phyloP scores from a whole-genome alignment of 2,888 invertebrate genomes.

The Meteorus colon region DNA sequence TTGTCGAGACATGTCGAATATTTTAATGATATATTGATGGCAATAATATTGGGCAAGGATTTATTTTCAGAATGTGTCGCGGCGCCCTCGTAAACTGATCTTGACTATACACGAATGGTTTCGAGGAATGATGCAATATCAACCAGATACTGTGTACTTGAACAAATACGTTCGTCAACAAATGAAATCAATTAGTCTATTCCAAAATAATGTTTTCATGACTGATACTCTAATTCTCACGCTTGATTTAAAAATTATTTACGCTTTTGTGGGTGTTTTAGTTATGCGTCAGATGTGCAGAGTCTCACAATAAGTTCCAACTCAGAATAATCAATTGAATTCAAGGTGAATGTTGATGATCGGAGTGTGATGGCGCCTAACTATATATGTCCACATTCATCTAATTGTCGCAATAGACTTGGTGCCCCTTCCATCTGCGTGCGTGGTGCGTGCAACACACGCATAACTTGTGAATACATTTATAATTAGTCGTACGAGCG shows the following conservation, averaged over 20 bases:
- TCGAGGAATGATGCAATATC: slow-evolving; percentile 2
- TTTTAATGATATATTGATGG: neutral
- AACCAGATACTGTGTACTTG: neutral
- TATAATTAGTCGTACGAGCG: slow-evolving; percentile 9
- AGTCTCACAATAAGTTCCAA: neutral
- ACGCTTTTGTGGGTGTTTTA: too few species aligned
- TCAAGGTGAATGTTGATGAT: slow-evolving; percentile 31
- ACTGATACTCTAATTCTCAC: neutral
- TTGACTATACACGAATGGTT: neutral
- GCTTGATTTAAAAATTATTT: neutral
- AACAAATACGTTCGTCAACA: neutral
- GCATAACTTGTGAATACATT: neutral
- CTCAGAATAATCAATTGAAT: slow-evolving; percentile 34
- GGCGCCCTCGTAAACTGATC: slow-evolving; percentile 9
- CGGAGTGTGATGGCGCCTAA: neutral
- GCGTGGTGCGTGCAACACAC: neutral
- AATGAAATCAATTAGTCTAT: neutral
- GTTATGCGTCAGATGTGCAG: neutral
- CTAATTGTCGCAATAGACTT: slow-evolving; percentile 18
- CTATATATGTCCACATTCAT: neutral
- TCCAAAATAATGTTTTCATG: neutral
- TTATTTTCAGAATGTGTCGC: slow-evolving; percentile 25
- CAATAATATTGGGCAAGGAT: slow-evolving; percentile 16
- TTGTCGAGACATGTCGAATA: neutral
- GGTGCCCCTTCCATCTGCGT: neutral